Evolutionary conservation across 92 coral and sea anemone genomes (phyloP).

Genomic region (Epizoanthus ramosus): DNA sequence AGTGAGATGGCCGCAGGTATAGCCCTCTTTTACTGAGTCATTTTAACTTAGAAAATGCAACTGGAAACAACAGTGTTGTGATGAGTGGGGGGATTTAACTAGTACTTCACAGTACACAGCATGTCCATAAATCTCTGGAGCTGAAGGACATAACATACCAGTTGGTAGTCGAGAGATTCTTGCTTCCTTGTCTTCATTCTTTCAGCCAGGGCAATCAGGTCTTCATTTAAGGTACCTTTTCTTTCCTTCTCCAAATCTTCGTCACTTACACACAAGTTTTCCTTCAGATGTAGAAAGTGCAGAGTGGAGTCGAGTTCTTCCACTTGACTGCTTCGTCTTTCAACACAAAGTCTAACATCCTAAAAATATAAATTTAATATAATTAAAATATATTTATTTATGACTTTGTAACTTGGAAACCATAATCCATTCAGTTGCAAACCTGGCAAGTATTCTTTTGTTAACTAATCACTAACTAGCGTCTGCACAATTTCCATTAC

Average conservation of each 20-base stretch:
- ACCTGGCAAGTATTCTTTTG: no score
- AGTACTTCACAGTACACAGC: no score
- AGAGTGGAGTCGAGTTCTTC: conserved; percentile 28
- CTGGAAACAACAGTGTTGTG: no score
- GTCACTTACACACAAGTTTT: not conserved
- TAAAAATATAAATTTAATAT: not conserved
- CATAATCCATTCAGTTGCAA: no score
- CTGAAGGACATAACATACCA: conserved; percentile 47
- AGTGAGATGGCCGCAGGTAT: no score
- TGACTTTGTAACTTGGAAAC: conserved; percentile 44
- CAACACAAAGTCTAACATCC: conserved; percentile 16
- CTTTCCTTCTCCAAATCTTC: conserved; percentile 7
- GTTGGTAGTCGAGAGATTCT: conserved; percentile 61
- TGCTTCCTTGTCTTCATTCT: conserved; percentile 48
- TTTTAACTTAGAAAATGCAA: no score
- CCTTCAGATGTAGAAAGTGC: conserved; percentile 19
- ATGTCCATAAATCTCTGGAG: not conserved
- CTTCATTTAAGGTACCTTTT: conserved; percentile 47
- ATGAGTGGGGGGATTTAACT: no score
- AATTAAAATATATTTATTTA: not conserved
- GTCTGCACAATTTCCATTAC: no score
- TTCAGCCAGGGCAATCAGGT: conserved; percentile 54
- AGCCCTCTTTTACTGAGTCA: no score
- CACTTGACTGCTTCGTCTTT: conserved; percentile 14
- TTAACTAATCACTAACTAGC: no score